Percentiles rank a stretch among this genome's conserved stretches.
Evolutionary conservation across 2,888 invertebrate species (phyloP).

Genomic region (Mylabris sibirica): DNA sequence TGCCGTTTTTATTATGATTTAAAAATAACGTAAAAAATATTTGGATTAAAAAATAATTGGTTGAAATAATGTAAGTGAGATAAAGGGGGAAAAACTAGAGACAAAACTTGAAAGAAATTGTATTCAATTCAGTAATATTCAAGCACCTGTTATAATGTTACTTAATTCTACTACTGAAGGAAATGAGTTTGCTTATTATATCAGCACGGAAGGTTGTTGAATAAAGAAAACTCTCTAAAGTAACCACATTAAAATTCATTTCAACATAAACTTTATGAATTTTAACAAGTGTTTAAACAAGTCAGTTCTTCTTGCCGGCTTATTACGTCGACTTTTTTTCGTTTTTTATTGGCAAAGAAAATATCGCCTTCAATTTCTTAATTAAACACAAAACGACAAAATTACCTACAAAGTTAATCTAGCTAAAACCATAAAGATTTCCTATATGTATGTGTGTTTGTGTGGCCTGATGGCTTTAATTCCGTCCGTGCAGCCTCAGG

Average conservation of each 20-base stretch:
- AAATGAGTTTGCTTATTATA: constrained; percentile 16
- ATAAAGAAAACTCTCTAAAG: constrained; percentile 24
- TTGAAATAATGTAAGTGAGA: background rate
- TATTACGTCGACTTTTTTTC: background rate
- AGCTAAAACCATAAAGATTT: background rate
- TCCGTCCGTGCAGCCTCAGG: constrained; percentile 24
- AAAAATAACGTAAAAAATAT: no score
- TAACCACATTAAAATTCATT: constrained; percentile 36
- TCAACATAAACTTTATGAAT: constrained; percentile 31
- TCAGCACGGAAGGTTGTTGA: constrained; percentile 10
- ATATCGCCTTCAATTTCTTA: background rate
- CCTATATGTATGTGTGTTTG: background rate
- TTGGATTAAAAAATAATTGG: background rate
- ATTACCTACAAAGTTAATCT: constrained; percentile 6
- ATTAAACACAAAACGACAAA: constrained; percentile 2
- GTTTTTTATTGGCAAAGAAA: background rate
- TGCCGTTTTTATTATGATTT: no score
- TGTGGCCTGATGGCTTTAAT: background rate
- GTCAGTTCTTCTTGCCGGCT: constrained; percentile 5
- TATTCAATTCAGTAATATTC: constrained; percentile 6
- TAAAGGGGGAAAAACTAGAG: background rate
- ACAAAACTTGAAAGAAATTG: background rate
- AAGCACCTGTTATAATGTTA: constrained; percentile 28
- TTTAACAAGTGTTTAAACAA: constrained; percentile 28
- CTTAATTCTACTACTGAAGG: constrained; percentile 10